A percentile compares a stretch with the other conserved stretches of the same genome.
Conservation (phyloP, 2,113 vertebrate species). For the Esox niger region DNA sequence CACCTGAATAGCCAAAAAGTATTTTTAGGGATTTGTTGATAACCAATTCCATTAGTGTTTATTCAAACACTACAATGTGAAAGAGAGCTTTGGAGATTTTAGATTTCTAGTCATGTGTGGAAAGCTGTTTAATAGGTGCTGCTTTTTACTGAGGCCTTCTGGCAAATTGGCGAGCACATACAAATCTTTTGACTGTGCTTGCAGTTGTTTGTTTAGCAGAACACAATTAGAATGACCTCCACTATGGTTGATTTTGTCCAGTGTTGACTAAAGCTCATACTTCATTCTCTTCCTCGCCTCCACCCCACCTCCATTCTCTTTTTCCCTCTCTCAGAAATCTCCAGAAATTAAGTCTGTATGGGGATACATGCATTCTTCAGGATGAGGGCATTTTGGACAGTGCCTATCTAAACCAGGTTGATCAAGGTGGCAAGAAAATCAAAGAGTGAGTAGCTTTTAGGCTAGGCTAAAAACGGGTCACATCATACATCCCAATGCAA, state of each 20-base stretch:
- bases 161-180: too few species aligned
- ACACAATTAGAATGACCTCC: not conserved
- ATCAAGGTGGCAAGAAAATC: slow-evolving; percentile 94
- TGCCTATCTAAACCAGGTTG: slow-evolving; percentile 86
- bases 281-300: not conserved
- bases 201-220: not conserved
- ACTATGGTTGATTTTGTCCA: not conserved
- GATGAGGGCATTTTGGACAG: slow-evolving; percentile 88
- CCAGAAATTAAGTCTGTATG: slow-evolving; percentile 92
- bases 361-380: slow-evolving; percentile 90
- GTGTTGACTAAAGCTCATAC: not conserved
- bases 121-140: not conserved
- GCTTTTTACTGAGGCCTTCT: too few species aligned
- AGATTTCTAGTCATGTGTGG: not conserved
- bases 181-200: too few species aligned
- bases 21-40: not conserved
- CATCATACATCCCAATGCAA: too few species aligned
- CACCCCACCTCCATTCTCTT: not conserved
- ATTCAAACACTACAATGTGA: not conserved
- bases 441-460: slow-evolving; percentile 83
- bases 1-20: not conserved
- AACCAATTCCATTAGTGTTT: not conserved
- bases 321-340: slow-evolving; percentile 80
- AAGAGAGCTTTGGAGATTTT: not conserved
- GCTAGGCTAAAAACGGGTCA: too few species aligned